Base-by-base conservation (phyloP, 1,140 invertebrate species). In the Drosophila rhopaloa region DNA sequence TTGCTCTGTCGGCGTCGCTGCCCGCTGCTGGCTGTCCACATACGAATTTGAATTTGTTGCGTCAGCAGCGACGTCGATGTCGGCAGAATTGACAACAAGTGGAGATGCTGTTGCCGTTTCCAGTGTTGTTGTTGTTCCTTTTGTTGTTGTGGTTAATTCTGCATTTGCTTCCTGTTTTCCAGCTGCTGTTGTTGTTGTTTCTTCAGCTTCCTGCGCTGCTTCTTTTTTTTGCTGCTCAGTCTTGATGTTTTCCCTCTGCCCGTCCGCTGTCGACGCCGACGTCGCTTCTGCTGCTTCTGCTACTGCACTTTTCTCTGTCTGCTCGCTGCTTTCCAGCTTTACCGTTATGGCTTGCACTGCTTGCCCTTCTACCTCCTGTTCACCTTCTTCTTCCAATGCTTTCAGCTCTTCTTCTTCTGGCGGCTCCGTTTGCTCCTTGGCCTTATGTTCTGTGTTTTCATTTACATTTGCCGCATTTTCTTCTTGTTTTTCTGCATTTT, bases 21-120 rank as follows among this genome's bases (percentile, higher is more conserved):
- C 41, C 29, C 50, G 51, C 27, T 59, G 65, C 13, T 53, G 16
- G 62, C 24, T 40, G 47, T 63, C 73, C 68, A 62, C 59, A 77
- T 40, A 70, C 63, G 61, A 76, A 86, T 84, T 72, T 79, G 62
- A 76, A 81, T 84, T 68, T 79, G 88, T 88, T 90, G 75, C 82
- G 83, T 86, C 79, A 91, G 66, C 81, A 53, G 16, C 76, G 60
- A 48, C 68, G 66, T 55, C 70, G 60, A 57, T 67, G 77, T 47
- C 68, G 61, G 51, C 73, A 77, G 82, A 65, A 62, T 66, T 74
- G 70, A 78, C 79, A 90, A 81, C 79, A 76, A 79, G 79, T 83
- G 79, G 81, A 82, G 57, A 37, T 72, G 70, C 40, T 65, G 55
- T 5, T 19, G 50, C 14, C 8, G 29, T 32, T 32, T 50, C 48